Evolutionary conservation across 2,888 invertebrate genomes (phyloP).

Genomic region (Anthrax anthrax): DNA sequence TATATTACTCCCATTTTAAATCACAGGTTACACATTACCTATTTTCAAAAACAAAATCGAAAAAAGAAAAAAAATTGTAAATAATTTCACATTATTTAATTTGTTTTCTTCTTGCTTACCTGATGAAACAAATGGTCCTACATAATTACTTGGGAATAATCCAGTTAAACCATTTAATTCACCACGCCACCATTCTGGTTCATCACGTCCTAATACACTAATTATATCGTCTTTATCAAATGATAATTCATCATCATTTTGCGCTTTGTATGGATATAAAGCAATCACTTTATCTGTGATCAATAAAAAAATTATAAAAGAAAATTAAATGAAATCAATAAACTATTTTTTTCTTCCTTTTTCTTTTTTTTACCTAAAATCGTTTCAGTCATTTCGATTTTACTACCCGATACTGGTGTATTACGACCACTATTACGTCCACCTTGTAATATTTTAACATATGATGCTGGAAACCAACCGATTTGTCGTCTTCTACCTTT

Average conservation of each 20-base stretch:
- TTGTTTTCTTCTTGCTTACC: conserved; percentile 23
- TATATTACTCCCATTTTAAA: neutral
- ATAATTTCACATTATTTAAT: neutral
- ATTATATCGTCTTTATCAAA: conserved; percentile 87
- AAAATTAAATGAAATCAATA: neutral
- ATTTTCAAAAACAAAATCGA: neutral
- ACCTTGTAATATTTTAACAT: conserved; percentile 69
- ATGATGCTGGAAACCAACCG: conserved; percentile 99
- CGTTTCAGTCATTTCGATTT: conserved; percentile 44
- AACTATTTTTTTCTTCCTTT: neutral
- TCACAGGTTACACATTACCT: neutral
- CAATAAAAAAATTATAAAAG: conserved; percentile 2
- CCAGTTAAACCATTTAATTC: conserved; percentile 81
- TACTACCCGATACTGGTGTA: conserved; percentile 55
- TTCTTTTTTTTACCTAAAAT: conserved; percentile 24
- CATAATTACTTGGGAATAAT: conserved; percentile 93
- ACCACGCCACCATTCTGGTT: conserved; percentile 97
- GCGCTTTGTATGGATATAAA: conserved; percentile 83
- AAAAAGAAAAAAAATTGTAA: too few relatives aligned
- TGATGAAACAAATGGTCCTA: conserved; percentile 48
- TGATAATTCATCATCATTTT: conserved; percentile 87
- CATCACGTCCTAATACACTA: conserved; percentile 76
- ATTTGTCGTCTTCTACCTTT: conserved; percentile 80
- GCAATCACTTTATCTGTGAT: conserved; percentile 74
- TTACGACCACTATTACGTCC: conserved; percentile 57